These are phyloP conservation scores for Rhinatrema bivittatum DNA, from an alignment of 2,797 vertebrate species.

Conservation along the genomic window DNA sequence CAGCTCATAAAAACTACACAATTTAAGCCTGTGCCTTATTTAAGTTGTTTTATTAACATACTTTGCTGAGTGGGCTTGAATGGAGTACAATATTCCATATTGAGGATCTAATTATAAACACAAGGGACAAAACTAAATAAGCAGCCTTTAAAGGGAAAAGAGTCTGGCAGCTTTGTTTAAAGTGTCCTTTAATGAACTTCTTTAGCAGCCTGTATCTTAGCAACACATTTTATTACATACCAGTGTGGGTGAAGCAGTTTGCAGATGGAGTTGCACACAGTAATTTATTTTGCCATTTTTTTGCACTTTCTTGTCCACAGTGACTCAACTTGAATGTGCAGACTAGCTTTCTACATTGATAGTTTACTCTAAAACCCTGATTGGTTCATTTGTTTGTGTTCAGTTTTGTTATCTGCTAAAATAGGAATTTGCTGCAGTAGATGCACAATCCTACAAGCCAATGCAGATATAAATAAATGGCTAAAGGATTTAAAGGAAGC, in stretches of 20 bases:
- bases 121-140: conserved; percentile 48
- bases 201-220: conserved; percentile 71
- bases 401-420: conserved; percentile 33
- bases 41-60: conserved; percentile 31
- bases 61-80: conserved; percentile 47
- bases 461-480: conserved; percentile 8
- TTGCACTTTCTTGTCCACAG: conserved; percentile 15
- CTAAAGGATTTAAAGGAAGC: too few relatives aligned
- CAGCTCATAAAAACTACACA: background rate
- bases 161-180: conserved; percentile 57
- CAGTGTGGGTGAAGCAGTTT: conserved; percentile 46
- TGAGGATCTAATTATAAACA: conserved; percentile 57
- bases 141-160: conserved; percentile 43
- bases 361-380: conserved; percentile 29
- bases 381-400: conserved; percentile 29
- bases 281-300: conserved; percentile 41
- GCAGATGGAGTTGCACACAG: conserved; percentile 50
- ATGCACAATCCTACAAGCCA: background rate
- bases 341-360: conserved; percentile 28
- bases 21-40: conserved; percentile 10
- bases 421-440: conserved; percentile 28
- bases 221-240: conserved; percentile 72
- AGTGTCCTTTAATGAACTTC: conserved; percentile 79
- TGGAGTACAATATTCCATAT: conserved; percentile 31
- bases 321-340: conserved; percentile 27